A percentile compares a stretch with the other conserved stretches of the same genome.
phyloP scores from a whole-genome alignment of 2,113 vertebrate genomes.

The Pseudopipra pipra region DNA sequence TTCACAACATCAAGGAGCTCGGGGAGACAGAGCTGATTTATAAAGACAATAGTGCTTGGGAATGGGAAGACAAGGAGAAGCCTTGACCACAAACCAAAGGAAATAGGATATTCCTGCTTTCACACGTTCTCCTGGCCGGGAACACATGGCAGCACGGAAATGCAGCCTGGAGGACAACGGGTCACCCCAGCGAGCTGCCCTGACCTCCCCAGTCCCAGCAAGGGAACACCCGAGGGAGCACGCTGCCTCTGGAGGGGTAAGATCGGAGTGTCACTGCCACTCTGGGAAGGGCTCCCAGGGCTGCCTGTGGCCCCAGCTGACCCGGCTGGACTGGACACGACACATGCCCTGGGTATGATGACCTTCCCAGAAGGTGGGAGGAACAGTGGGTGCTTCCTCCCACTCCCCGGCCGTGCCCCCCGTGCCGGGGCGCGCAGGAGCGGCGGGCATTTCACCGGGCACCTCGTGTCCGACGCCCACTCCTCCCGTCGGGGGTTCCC shows the following conservation, averaged over 20 bases:
- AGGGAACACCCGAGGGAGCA: not conserved
- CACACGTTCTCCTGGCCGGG: not conserved
- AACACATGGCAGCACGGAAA: not conserved
- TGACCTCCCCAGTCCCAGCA: not conserved
- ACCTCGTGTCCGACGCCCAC: accelerated
- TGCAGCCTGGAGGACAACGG: accelerated
- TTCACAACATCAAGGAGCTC: not conserved
- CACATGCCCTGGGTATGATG: not conserved
- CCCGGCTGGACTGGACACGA: not conserved
- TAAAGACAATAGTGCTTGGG: not conserved
- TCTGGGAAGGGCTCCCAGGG: not conserved
- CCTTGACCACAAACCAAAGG: not conserved
- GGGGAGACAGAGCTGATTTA: not conserved
- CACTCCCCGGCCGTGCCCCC: accelerated
- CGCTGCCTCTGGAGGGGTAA: not conserved
- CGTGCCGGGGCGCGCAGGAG: not conserved
- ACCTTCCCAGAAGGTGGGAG: not conserved
- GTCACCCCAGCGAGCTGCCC: no score
- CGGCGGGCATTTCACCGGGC: accelerated
- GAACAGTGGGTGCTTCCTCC: not conserved
- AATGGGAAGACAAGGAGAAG: not conserved
- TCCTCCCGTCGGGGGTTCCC: not conserved
- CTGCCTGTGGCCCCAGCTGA: not conserved
- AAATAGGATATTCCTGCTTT: not conserved
- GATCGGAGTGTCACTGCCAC: accelerated